Percentiles rank a stretch among this genome's conserved stretches.
These are phyloP conservation scores for Caenorhabditis brenneri DNA, from an alignment of 1,140 invertebrate species.

Conservation along the genomic window DNA sequence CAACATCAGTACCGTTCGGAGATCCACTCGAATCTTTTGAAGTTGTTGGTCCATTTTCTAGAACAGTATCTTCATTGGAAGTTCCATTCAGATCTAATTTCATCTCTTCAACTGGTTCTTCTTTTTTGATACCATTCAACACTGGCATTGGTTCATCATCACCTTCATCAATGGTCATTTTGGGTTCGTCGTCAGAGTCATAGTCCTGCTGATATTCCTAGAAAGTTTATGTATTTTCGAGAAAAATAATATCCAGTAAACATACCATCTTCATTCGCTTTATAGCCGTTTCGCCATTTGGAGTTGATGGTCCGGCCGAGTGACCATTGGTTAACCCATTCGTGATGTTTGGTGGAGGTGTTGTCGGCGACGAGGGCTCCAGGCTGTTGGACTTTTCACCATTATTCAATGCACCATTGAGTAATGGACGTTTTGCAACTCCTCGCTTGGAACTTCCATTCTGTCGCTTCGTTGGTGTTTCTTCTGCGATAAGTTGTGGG, in stretches of 20 bases:
- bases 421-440: not conserved
- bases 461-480: conserved; percentile 3
- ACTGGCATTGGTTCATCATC: conserved; percentile 33
- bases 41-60: not conserved
- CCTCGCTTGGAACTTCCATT: conserved; percentile 12
- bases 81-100: not conserved
- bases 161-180: conserved; percentile 20
- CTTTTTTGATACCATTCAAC: conserved; percentile 30
- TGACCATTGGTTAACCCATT: conserved; percentile 16
- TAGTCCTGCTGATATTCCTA: too few species aligned
- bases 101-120: not conserved
- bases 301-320: not conserved
- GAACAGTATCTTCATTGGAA: not conserved
- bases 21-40: not conserved
- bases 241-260: too few species aligned
- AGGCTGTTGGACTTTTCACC: not conserved
- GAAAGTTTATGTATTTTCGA: too few species aligned
- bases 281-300: not conserved
- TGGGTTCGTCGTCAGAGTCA: not conserved
- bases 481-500: not conserved
- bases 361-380: not conserved
- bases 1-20: not conserved
- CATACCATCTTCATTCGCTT: not conserved
- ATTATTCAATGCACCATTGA: not conserved
- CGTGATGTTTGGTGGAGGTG: not conserved